phyloP scores from a whole-genome alignment of 2,888 invertebrate species.

The Metallyticus violacea region DNA sequence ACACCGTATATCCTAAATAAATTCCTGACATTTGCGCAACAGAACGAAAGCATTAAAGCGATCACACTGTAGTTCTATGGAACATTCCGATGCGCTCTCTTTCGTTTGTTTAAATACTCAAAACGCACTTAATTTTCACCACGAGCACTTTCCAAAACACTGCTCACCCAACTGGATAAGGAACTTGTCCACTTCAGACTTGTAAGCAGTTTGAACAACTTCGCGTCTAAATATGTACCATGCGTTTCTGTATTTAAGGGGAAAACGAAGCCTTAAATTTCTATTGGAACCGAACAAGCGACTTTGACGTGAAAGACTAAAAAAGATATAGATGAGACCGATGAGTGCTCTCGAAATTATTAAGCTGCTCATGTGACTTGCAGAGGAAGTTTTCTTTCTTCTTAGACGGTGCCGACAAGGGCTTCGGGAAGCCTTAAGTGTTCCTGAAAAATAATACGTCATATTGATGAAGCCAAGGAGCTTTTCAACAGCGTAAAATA shows the following conservation, averaged over 20 bases:
- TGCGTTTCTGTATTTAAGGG: background rate
- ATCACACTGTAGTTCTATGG: too few species aligned
- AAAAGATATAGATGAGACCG: background rate
- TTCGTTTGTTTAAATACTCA: too few species aligned
- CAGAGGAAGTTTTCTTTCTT: background rate
- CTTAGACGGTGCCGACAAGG: background rate
- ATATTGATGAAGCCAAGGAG: background rate
- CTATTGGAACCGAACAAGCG: background rate
- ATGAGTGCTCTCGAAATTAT: too few species aligned
- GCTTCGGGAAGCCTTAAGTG: background rate
- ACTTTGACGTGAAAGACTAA: background rate
- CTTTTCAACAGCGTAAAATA: too few species aligned
- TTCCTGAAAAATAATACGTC: background rate
- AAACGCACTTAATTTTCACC: background rate
- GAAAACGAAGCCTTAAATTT: too few species aligned
- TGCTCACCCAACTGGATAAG: background rate
- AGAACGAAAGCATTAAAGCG: background rate
- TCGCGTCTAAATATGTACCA: background rate
- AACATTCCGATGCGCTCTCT: too few species aligned
- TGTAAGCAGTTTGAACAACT: background rate
- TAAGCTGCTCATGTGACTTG: background rate
- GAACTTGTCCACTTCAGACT: background rate
- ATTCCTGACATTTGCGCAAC: background rate
- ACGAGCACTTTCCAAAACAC: too few species aligned
- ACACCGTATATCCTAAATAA: background rate